Evolutionary conservation across 2,888 invertebrate genomes (phyloP), one percentile per base, ranked within the genome.

Genomic region (Aromia moschata): DNA sequence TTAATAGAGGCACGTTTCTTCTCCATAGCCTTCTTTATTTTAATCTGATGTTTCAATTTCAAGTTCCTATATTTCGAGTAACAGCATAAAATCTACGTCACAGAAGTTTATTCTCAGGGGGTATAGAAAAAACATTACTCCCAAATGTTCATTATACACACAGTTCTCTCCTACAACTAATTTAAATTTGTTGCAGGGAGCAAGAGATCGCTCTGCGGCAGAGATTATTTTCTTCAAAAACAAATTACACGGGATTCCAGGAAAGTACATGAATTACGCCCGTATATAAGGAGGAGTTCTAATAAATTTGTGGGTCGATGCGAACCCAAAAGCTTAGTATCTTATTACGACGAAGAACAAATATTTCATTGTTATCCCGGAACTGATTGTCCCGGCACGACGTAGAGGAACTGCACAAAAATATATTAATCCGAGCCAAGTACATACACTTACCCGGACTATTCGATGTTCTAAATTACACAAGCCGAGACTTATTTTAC

Each of bases 321-420:
- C 38, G 38, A 49, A 15, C 10, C 49, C 20, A 49, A 38, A 49
- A 49, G 49, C 49, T 49, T 38, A 49, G 49, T 30, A 40, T 49
- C 49, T 49, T 49, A 49, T 49, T 49, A 49, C 49, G 14, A 25
- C 25, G n/a, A 49, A 49, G 49, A 49, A 30, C 49, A 49, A 49
- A 38, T 49, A 49, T 49, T 38, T 49, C 38, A 49, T 49, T 49
- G 49, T 49, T 38, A 49, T 49, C 38, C 38, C 20, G 38, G 16
- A 49, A 49, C 20, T 49, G 38, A 49, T 49, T 49, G 38, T 38
- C 38, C 38, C n/a, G 38, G 37, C 25, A 20, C 38, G 30, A 15
- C 12, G 25, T n/a, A 47, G 38, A 38, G 37, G 25, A 40, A 37
- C 38, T 15, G 17, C 47, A 47, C 36, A 37, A 47, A 46, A 47